Evolutionary conservation across 2,888 invertebrate genomes (phyloP), one percentile per base, ranked within the genome.

Genomic region (Apodemia mormo): DNA sequence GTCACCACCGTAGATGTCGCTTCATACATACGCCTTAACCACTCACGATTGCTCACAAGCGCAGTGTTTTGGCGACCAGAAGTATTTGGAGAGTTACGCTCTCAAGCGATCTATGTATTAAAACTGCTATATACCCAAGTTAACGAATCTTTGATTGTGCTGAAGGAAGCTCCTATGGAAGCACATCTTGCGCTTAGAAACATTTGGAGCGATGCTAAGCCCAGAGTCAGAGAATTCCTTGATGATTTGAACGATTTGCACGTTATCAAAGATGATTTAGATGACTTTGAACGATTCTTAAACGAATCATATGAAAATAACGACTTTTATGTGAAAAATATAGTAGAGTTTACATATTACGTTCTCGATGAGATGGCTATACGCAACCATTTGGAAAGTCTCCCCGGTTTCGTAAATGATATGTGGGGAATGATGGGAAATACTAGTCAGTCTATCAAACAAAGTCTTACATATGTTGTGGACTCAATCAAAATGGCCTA

Each of bases 351-450:
- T 71, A 95, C 95, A 0, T 89, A 96, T 56, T 95, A 95, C 68
- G 94, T 97, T 1, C 87, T 97, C 64, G 97, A 97, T 77, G 97
- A 97, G 82, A 92, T 97, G 82, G 96, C 97, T 0, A 94, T 97
- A 66, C 93, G 96, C 71, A 95, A 96, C 72, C 97, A 97, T 81
- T 95, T 97, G 76, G 96, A 97, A 78, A 96, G 96, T 0, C 81
- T 97, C 68, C 97, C 97, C 0, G 96, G 96, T 66, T 96, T 97
- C 37, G 94, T 97, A 0, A 96, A 96, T 66, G 97, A 97, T 84
- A 94, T 97, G 80, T 97, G 96, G 96, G 96, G 96, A 6, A 95
- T 96, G 77, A 96, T 97, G 96, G 97, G 97, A 0, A 97, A 97
- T 69, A 97, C 97, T 0, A 97, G 97, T 9, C 94, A 96, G 76